Evolutionary conservation across 2,888 invertebrate species (phyloP), one percentile per base, ranked within the genome.

Genomic region (Pyrrhosoma nymphula): DNA sequence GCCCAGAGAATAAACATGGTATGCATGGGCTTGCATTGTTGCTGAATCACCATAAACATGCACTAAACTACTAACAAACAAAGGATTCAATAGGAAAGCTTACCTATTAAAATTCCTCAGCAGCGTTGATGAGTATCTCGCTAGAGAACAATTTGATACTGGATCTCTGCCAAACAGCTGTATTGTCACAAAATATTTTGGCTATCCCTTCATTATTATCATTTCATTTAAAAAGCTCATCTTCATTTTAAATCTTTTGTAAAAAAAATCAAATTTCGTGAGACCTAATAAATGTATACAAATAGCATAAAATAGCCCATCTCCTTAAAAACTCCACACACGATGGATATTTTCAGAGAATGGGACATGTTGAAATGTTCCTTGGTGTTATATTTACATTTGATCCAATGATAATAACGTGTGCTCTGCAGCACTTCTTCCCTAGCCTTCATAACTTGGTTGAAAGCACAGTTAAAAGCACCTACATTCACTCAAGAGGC

Each of bases 321-420:
- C 63, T 55, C 47, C 26, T 26, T 16, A 69, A 47, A 35, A 69
- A 93, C 93, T 93, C 63, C 47, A 47, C 63, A 30, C 18, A 35
- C 26, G 8, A 82, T 35, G 35, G 82, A 82, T 16, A 82, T 82
- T 82, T 82, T 35, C 35, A 82, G 82, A 82, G 82, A 82, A 69
- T 75, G 35, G 93, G 69, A 63, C 93, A 93, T 39, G 69, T 69
- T 60, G 69, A 93, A 93, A 69, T 93, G 93, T 93, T 93, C 63
- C 93, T 93, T 93, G 93, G 93, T 93, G 93, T 93, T 93, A 93
- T 93, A 75, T 93, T 93, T 93, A 93, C 93, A 93, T 93, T 89
- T 56, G 89, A 89, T 89, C 89, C 93, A 14, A 47, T 69, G 69
- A 75, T 69, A 93, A 75, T 63, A 47, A 26, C 55, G 93, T 47